phyloP scores from a whole-genome alignment of 2,888 invertebrate species.

The Rhamnusium bicolor region DNA sequence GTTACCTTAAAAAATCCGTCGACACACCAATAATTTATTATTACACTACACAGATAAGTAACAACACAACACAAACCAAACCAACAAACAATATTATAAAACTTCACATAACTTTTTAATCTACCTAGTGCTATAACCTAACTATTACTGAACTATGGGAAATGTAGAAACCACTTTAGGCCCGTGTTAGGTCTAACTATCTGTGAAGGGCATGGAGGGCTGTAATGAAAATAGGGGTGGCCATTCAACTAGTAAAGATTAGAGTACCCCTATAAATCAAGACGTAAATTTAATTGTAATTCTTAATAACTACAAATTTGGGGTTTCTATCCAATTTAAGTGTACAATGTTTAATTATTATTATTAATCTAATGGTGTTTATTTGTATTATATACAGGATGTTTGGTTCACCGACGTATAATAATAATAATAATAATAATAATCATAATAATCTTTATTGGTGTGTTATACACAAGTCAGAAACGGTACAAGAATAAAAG shows the following conservation, averaged over 20 bases:
- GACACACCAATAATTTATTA: neutral
- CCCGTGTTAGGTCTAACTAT: slow-evolving; percentile 1
- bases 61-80: neutral
- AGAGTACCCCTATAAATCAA: too few relatives aligned
- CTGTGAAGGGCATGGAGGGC: slow-evolving; percentile 5
- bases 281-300: too few relatives aligned
- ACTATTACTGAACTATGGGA: slow-evolving; percentile 12
- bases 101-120: slow-evolving; percentile 3
- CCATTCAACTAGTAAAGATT: neutral
- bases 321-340: neutral
- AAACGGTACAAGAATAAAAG: too few relatives aligned
- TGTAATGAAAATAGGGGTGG: slow-evolving; percentile 10
- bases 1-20: neutral
- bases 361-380: too few relatives aligned
- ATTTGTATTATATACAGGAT: too few relatives aligned
- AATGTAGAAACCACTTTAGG: slow-evolving; percentile 4
- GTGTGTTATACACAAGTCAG: too few relatives aligned
- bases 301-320: neutral
- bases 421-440: too few relatives aligned
- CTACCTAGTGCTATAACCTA: neutral
- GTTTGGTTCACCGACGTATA: too few relatives aligned
- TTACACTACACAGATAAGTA: neutral
- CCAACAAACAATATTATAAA: neutral
- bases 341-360: too few relatives aligned
- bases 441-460: too few relatives aligned